Percentiles rank a stretch among this genome's conserved stretches.
Evolutionary conservation across 2,797 vertebrate species (phyloP).

Genomic region (Semaprochilodus insignis): DNA sequence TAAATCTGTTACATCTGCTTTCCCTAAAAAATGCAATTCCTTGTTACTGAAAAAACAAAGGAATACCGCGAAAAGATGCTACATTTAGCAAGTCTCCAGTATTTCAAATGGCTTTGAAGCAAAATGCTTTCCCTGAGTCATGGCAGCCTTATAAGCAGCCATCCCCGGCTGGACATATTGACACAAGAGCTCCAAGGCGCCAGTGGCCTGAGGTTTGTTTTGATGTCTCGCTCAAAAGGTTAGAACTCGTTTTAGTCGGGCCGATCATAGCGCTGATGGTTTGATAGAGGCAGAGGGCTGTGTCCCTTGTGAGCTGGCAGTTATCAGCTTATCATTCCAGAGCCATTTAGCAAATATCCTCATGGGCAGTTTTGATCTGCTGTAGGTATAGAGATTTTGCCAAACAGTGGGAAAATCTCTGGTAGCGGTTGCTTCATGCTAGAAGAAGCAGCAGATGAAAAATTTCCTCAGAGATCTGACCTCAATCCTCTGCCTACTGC

Average conservation of each 20-base stretch:
- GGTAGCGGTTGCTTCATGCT: constrained; percentile 7
- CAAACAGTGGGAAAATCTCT: not conserved
- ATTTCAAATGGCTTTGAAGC: constrained; percentile 20
- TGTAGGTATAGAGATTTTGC: not conserved
- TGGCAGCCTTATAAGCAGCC: not conserved
- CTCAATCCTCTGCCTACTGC: constrained; percentile 63
- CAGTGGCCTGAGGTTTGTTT: not conserved
- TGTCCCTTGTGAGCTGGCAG: not conserved
- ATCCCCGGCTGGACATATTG: not conserved
- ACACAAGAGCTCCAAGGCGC: not conserved
- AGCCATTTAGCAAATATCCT: constrained; percentile 25
- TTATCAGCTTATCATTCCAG: constrained; percentile 16
- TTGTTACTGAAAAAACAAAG: constrained; percentile 15
- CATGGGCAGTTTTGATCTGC: constrained; percentile 4
- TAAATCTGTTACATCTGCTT: too few species aligned
- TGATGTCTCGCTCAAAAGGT: constrained; percentile 22
- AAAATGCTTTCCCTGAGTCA: not conserved
- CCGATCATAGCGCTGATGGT: not conserved
- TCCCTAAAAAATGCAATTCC: too few species aligned
- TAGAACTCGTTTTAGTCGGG: not conserved
- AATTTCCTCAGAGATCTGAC: constrained; percentile 56
- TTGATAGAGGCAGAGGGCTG: constrained; percentile 6
- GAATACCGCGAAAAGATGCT: not conserved
- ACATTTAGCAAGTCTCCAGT: not conserved
- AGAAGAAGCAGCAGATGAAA: constrained; percentile 7